These are phyloP conservation scores for Sternarchorhynchus goeldii DNA, from an alignment of 2,797 vertebrate species.

Conservation along the genomic window DNA sequence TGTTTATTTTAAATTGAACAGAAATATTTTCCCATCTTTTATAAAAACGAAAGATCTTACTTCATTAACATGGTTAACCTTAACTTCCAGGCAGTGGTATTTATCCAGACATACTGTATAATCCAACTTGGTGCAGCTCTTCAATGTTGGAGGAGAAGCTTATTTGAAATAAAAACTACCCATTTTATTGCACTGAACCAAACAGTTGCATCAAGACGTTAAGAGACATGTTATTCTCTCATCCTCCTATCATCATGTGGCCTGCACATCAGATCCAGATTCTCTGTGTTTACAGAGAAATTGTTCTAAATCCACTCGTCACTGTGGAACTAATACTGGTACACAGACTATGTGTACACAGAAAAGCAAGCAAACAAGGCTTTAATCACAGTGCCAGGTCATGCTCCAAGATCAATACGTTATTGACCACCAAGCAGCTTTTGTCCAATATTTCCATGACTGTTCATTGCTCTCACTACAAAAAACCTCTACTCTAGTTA, in stretches of 20 bases:
- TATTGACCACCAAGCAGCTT: constrained; percentile 24
- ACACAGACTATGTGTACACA: constrained; percentile 26
- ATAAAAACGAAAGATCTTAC: neutral
- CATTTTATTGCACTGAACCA: neutral
- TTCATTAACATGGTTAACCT: neutral
- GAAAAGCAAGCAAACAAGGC: constrained; percentile 30
- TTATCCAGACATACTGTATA: neutral
- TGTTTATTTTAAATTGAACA: no score
- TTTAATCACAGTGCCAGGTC: constrained; percentile 42
- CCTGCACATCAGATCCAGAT: neutral
- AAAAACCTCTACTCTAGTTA: constrained; percentile 29
- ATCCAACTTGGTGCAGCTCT: neutral
- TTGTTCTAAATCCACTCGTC: constrained; percentile 23
- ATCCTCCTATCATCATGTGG: neutral
- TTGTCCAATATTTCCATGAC: constrained; percentile 21
- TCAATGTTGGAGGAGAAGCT: neutral
- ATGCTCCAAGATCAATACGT: constrained; percentile 34
- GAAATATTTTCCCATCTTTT: neutral
- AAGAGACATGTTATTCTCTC: neutral
- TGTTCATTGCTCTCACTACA: constrained; percentile 8
- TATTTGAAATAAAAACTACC: neutral
- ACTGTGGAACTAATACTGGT: constrained; percentile 6
- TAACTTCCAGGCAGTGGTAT: neutral
- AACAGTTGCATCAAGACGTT: neutral
- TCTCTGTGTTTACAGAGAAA: constrained; percentile 4